Evolutionary conservation across 2,113 vertebrate species (phyloP).

Genomic region (Anolis sagrei): DNA sequence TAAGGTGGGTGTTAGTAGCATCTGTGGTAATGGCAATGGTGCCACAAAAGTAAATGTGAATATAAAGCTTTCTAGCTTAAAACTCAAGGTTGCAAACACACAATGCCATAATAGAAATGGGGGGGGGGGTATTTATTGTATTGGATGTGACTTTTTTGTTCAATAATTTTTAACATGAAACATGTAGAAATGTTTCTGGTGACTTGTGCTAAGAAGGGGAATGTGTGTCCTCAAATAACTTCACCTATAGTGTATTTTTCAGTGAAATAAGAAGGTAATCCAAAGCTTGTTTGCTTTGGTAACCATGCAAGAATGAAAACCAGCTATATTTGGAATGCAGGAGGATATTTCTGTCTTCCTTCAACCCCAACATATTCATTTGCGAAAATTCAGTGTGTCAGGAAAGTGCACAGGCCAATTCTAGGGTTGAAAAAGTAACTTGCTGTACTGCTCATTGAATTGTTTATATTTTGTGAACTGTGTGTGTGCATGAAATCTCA

Average conservation of each 20-base stretch:
- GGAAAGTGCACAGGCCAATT: neutral
- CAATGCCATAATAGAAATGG: no score
- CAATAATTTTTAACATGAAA: neutral
- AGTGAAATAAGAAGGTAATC: neutral
- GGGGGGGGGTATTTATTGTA: no score
- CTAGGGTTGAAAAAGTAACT: no score
- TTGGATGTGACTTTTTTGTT: neutral
- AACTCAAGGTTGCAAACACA: no score
- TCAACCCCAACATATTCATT: neutral
- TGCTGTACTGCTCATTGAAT: no score
- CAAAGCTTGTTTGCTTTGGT: neutral
- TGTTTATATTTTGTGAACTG: no score
- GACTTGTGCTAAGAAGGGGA: neutral
- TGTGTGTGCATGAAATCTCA: no score
- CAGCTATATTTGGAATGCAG: neutral
- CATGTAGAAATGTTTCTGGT: neutral
- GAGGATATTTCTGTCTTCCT: neutral
- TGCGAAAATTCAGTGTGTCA: neutral
- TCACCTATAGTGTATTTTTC: neutral
- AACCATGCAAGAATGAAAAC: neutral
- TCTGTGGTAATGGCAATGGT: no score
- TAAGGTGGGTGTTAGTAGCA: no score
- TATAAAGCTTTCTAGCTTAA: no score
- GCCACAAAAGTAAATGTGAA: no score
- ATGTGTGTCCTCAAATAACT: neutral